These are phyloP conservation scores for Tichodroma muraria DNA, from an alignment of 2,113 vertebrate species.

Conservation along the genomic window DNA sequence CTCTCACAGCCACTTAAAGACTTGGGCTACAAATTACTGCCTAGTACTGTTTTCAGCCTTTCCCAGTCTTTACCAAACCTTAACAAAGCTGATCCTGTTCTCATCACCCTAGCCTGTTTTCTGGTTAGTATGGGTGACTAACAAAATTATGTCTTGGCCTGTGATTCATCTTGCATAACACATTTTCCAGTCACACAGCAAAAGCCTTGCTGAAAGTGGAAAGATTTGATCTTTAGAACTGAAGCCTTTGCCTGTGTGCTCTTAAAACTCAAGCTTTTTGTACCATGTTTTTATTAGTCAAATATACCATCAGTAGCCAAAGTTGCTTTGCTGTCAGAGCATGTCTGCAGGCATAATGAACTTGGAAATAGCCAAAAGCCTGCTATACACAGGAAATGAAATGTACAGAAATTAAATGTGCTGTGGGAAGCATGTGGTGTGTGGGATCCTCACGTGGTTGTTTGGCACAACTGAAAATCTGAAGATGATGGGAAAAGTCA, in stretches of 20 bases:
- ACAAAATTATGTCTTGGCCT: constrained; percentile 34
- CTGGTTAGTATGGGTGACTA: constrained; percentile 55
- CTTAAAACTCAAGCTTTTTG: not conserved
- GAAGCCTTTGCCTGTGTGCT: not conserved
- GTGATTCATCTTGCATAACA: constrained; percentile 67
- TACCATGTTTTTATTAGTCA: constrained; percentile 10
- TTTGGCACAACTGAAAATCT: not conserved
- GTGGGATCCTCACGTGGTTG: not conserved
- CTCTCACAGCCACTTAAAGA: constrained; percentile 5
- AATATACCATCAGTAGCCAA: not conserved
- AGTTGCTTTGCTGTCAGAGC: not conserved
- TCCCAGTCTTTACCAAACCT: not conserved
- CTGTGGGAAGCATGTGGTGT: not conserved
- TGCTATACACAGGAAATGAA: not conserved
- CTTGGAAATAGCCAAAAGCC: not conserved
- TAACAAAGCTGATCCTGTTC: constrained; percentile 27
- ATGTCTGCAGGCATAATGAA: not conserved
- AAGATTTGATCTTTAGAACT: constrained; percentile 46
- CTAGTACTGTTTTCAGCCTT: constrained; percentile 21
- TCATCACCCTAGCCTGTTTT: constrained; percentile 37
- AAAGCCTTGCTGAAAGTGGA: constrained; percentile 39
- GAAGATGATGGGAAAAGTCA: not conserved
- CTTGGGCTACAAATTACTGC: not conserved
- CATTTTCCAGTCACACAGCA: constrained; percentile 66
- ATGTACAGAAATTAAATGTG: not conserved